Evolutionary conservation across 2,797 vertebrate species (phyloP), one percentile per base, ranked within the genome.

Genomic region (Melanotaenia pygmaea): DNA sequence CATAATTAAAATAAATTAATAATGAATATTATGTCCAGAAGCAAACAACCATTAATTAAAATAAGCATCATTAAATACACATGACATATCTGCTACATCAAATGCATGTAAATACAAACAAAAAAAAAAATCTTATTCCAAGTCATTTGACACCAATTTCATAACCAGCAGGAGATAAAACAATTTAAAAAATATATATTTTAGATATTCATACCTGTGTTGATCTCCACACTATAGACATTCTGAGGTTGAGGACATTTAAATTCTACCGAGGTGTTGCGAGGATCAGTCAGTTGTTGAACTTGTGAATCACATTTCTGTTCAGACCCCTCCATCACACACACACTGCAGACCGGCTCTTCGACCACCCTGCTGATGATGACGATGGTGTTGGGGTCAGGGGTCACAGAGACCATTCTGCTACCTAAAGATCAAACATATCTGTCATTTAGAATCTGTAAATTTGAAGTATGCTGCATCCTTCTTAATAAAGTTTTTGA

Each of bases 231-330:
- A 0, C 0, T 86, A 84, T 89, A 95, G 70, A 91, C 0, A 0
- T 93, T 77, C 30, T 93, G 88, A 5, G 95, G 94, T 0, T 18
- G 70, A 22, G 79, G 63, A 57, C 95, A 95, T 74, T 70, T 92
- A 30, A 95, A 95, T 16, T 91, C 77, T 34, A 95, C 82, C 0
- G 74, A 74, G 24, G 65, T 84, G 72, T 80, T 84, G 11, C 20
- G 40, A 22, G 62, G 32, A 13, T 77, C 65, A 3, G 0, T 2
- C 51, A 94, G 77, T 2, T 0, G 0, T 0, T 77, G 18, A 0
- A 0, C 0, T 4, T 0, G 26, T 2, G 72, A 0, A 1, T 24
- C 0, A 37, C 94, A 95, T 1, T 0, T 50, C 66, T 59, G 70
- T 0, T 69, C n/a, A 1, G 86, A 38, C 0, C 1, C 79, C 8